phyloP scores from a whole-genome alignment of 2,797 vertebrate genomes.

The Crotalus adamanteus region DNA sequence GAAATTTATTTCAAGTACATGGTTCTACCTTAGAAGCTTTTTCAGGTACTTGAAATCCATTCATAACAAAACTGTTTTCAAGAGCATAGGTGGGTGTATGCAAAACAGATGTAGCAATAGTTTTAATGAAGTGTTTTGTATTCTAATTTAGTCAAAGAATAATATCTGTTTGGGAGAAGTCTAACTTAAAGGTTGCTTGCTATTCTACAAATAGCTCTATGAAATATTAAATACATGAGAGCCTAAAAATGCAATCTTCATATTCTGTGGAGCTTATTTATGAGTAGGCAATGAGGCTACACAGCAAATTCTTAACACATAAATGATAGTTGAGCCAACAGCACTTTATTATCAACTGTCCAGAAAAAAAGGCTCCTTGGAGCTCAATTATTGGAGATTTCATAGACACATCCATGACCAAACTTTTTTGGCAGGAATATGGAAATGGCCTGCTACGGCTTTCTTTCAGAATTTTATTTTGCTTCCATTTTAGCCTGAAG shows the following conservation, averaged over 20 bases:
- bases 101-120: background rate
- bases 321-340: background rate
- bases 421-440: background rate
- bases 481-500: background rate
- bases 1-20: slow-evolving; percentile 21
- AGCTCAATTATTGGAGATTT: background rate
- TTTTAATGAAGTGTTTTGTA: slow-evolving; percentile 36
- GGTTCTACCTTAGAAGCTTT: background rate
- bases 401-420: background rate
- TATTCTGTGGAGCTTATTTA: background rate
- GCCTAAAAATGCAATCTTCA: background rate
- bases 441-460: background rate
- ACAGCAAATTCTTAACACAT: background rate
- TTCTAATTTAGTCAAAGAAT: slow-evolving; percentile 32
- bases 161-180: slow-evolving; percentile 28
- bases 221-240: background rate
- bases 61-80: slow-evolving; percentile 33
- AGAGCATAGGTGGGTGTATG: slow-evolving; percentile 9
- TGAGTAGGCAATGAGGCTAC: background rate
- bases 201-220: background rate
- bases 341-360: background rate
- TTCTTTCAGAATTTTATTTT: background rate
- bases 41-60: slow-evolving; percentile 28
- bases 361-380: background rate
- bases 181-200: slow-evolving; percentile 8